Evolutionary conservation across 2,888 invertebrate species (phyloP).

Genomic region (Nephrotoma guestfalica): DNA sequence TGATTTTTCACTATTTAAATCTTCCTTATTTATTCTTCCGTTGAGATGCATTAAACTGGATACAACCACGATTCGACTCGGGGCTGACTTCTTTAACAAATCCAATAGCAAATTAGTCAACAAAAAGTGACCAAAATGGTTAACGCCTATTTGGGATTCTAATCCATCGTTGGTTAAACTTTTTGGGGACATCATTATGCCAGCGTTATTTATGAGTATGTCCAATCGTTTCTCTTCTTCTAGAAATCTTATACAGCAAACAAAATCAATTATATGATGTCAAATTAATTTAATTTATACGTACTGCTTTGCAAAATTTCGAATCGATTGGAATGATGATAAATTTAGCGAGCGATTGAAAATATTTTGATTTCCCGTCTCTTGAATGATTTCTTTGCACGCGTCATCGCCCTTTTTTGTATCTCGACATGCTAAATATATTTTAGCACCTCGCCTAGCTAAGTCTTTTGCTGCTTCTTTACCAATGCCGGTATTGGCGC

Average conservation of each 20-base stretch:
- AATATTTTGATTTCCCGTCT: slow-evolving; percentile 53
- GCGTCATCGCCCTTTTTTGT: slow-evolving; percentile 51
- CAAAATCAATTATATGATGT: not conserved
- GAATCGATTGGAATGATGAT: slow-evolving; percentile 52
- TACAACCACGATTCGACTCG: slow-evolving; percentile 56
- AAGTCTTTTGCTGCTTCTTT: slow-evolving; percentile 49
- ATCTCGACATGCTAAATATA: slow-evolving; percentile 68
- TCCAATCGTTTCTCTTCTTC: slow-evolving; percentile 47
- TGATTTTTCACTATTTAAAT: slow-evolving; percentile 48
- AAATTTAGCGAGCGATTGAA: slow-evolving; percentile 65
- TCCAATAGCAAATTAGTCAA: slow-evolving; percentile 60
- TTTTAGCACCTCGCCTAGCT: slow-evolving; percentile 54
- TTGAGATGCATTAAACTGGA: slow-evolving; percentile 47
- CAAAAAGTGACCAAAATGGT: slow-evolving; percentile 70
- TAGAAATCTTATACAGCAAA: not conserved
- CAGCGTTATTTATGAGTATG: slow-evolving; percentile 69
- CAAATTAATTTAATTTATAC: not conserved
- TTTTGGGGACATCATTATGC: slow-evolving; percentile 55
- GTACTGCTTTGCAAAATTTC: slow-evolving; percentile 42
- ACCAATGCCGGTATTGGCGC: slow-evolving; percentile 65
- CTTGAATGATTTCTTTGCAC: slow-evolving; percentile 49
- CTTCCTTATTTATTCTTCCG: slow-evolving; percentile 49
- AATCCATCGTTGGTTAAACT: slow-evolving; percentile 61
- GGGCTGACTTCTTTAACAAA: slow-evolving; percentile 39
- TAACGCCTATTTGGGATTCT: slow-evolving; percentile 67